Evolutionary conservation across 2,113 vertebrate species (phyloP).

Genomic region (Marmota flaviventris): DNA sequence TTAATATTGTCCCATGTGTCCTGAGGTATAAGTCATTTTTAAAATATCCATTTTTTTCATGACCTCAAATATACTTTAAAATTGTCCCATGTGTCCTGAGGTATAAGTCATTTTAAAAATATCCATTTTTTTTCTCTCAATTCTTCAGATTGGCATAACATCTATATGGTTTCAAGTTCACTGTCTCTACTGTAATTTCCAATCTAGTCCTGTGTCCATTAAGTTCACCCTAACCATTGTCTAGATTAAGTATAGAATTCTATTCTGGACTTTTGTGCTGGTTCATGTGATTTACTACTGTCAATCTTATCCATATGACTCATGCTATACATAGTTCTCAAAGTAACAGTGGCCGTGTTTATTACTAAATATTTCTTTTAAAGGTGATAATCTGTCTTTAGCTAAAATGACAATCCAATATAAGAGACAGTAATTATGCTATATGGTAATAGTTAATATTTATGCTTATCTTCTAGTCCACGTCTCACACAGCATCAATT

Average conservation of each 20-base stretch:
- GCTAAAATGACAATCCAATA: not conserved
- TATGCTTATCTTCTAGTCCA: not conserved
- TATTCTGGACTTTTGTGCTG: not conserved
- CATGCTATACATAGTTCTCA: not conserved
- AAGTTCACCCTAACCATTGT: not conserved
- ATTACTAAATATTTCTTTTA: conserved; percentile 33
- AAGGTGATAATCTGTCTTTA: not conserved
- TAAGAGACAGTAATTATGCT: not conserved
- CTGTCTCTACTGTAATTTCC: not conserved
- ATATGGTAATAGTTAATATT: not conserved
- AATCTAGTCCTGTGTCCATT: not conserved
- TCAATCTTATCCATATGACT: not conserved
- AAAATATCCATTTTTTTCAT: not conserved
- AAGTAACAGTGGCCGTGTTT: not conserved
- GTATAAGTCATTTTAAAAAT: not conserved
- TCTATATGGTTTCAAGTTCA: not conserved
- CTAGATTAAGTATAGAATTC: not conserved
- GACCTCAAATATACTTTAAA: not conserved
- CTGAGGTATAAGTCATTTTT: not conserved
- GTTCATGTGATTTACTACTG: not conserved
- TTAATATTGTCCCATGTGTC: not conserved
- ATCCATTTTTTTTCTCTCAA: not conserved
- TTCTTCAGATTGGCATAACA: not conserved
- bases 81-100: not conserved
- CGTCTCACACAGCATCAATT: rapidly evolving